A percentile compares a stretch with the other conserved stretches of the same genome.
Evolutionary conservation across 2,797 vertebrate species (phyloP).

Genomic region (Gila robusta): DNA sequence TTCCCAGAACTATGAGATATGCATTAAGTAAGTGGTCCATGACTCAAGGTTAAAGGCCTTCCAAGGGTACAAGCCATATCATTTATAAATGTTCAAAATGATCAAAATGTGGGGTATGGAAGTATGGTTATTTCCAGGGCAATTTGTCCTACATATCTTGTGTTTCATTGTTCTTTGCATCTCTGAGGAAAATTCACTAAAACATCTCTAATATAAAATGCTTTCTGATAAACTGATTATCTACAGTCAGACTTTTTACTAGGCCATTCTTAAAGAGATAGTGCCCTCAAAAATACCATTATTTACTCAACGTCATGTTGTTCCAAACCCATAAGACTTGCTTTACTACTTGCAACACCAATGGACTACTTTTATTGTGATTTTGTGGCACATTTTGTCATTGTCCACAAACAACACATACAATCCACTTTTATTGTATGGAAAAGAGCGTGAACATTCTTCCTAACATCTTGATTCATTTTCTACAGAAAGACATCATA

Average conservation of each 20-base stretch:
- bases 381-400: not conserved
- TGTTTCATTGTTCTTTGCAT: not conserved
- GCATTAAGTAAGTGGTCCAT: conserved; percentile 4
- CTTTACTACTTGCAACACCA: not conserved
- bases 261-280: not conserved
- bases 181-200: not conserved
- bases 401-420: not conserved
- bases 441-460: not conserved
- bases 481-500: not conserved
- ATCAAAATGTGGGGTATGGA: not conserved
- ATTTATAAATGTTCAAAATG: not conserved
- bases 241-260: not conserved
- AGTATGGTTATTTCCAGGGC: not conserved
- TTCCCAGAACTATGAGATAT: conserved; percentile 17
- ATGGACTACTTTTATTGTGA: not conserved
- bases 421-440: not conserved
- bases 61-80: not conserved
- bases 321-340: not conserved
- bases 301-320: not conserved
- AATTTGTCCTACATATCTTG: not conserved
- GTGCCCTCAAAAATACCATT: not conserved
- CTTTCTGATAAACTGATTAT: conserved; percentile 2
- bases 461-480: not conserved
- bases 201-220: not conserved
- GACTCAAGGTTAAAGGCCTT: conserved; percentile 40